Evolutionary conservation across 2,113 vertebrate genomes (phyloP), one percentile per base, ranked within the genome.

Genomic region (Pangasianodon hypophthalmus): DNA sequence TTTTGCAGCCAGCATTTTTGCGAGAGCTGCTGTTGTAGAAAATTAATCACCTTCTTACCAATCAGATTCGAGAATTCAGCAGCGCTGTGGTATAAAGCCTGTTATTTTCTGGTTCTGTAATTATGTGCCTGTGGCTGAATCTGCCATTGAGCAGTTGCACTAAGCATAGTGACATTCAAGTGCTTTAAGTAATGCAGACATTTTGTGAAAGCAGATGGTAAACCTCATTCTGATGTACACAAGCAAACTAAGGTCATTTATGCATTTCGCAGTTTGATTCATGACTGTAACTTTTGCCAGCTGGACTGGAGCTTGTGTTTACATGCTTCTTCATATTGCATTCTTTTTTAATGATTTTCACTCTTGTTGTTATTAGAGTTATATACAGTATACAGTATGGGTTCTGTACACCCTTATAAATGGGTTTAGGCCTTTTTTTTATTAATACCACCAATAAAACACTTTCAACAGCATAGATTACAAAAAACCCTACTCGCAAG

Each of bases 221-320:
- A 89, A 82, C 60, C 84, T 87, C 84, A 56, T 90, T 90, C 50
- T 86, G 14, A 81, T 62, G 13, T 75, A 79, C 32, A 86, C 37
- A 37, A 67, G 83, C 69, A 21, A 87, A 44, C 71, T 5, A 60
- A 60, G 52, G 73, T 87, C 54, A 60, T 44, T 44, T 87, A 44
- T 60, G 21, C 37, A 14, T 84, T 84, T 84, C 21, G 21, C 32
- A 41, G 37, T 44, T 86, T 73, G 37, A 52, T 54, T 50, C 46
- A 37, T 6, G 18, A 32, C 62, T 50, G 6, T 26, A 37, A 48
- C 48, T 56, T 37, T 86, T 52, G 85, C 85, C 69, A 58, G 50
- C 69, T 87, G 86, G 52, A 56, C 69, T 58, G 52, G 11, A 44
- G 32, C 67, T 29, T 73, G 69, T 54, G 11, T 44, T 79, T 79